Conservation (phyloP, 1,140 invertebrate species). For the Dreissena rostriformis region DNA sequence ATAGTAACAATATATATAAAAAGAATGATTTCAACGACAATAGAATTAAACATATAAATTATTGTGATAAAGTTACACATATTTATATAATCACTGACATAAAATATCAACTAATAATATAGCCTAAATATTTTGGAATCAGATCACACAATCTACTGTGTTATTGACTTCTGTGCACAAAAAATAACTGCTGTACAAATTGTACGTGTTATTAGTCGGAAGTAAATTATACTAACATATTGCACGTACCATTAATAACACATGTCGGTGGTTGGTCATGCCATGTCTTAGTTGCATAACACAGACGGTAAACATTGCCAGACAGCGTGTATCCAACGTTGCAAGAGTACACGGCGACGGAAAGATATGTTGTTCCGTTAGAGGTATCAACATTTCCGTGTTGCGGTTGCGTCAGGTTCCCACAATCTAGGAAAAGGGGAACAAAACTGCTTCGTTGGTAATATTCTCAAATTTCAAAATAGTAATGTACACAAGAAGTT, state of each 20-base stretch:
- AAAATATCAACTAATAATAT: too few species aligned
- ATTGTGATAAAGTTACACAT: too few species aligned
- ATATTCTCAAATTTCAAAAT: neutral
- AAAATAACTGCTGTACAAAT: too few species aligned
- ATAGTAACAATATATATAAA: too few species aligned
- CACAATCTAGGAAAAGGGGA: slow-evolving; percentile 17
- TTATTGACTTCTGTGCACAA: too few species aligned
- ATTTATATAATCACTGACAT: too few species aligned
- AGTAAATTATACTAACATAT: too few species aligned
- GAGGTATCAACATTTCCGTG: neutral
- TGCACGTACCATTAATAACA: neutral
- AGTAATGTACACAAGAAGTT: neutral
- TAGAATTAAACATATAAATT: too few species aligned
- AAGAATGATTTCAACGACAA: too few species aligned
- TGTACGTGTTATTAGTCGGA: too few species aligned
- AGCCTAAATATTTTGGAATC: too few species aligned
- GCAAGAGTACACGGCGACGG: slow-evolving; percentile 9
- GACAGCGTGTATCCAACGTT: slow-evolving; percentile 13
- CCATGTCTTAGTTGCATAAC: slow-evolving; percentile 16
- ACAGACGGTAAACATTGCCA: neutral
- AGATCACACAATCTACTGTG: too few species aligned
- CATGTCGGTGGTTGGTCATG: neutral
- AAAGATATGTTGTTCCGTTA: slow-evolving; percentile 7
- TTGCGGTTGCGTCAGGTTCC: neutral
- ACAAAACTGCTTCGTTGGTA: neutral